Conservation (phyloP, 2,888 invertebrate species). For the Andrena minutula region DNA sequence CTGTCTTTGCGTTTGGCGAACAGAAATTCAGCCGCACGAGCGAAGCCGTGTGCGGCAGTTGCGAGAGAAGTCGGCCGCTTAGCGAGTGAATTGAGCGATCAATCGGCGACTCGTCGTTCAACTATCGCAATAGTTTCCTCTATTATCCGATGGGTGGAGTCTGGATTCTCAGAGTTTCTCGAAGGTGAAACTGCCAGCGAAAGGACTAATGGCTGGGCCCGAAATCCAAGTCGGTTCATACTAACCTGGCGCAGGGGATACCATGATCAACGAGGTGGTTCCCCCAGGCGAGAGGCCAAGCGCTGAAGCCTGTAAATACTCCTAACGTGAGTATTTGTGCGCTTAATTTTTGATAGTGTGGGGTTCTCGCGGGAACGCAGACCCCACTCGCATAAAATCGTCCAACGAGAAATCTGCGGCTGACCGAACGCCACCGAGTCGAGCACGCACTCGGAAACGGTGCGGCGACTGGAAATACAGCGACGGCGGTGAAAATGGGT, state of each 20-base stretch:
- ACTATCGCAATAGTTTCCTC: conserved; percentile 31
- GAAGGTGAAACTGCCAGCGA: conserved; percentile 27
- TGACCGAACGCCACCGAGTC: no score
- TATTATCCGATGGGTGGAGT: conserved; percentile 55
- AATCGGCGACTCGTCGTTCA: conserved; percentile 41
- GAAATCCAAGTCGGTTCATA: conserved; percentile 41
- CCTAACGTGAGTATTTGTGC: conserved; percentile 71
- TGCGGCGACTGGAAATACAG: not conserved
- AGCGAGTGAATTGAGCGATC: not conserved
- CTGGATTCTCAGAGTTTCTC: conserved; percentile 27
- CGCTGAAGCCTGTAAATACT: conserved; percentile 70
- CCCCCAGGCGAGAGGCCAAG: conserved; percentile 70
- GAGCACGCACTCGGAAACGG: no score
- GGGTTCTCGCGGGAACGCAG: conserved; percentile 64
- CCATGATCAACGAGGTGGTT: conserved; percentile 76
- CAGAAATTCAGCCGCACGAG: not conserved
- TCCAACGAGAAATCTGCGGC: conserved; percentile 14
- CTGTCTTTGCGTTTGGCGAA: not conserved
- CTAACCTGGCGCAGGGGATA: conserved; percentile 77
- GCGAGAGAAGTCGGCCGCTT: not conserved
- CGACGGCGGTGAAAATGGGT: no score
- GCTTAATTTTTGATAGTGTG: conserved; percentile 73
- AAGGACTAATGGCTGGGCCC: conserved; percentile 25
- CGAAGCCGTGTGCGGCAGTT: no score
- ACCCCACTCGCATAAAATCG: conserved; percentile 51